phyloP scores from a whole-genome alignment of 2,113 vertebrate species.

The Taxidea taxus region DNA sequence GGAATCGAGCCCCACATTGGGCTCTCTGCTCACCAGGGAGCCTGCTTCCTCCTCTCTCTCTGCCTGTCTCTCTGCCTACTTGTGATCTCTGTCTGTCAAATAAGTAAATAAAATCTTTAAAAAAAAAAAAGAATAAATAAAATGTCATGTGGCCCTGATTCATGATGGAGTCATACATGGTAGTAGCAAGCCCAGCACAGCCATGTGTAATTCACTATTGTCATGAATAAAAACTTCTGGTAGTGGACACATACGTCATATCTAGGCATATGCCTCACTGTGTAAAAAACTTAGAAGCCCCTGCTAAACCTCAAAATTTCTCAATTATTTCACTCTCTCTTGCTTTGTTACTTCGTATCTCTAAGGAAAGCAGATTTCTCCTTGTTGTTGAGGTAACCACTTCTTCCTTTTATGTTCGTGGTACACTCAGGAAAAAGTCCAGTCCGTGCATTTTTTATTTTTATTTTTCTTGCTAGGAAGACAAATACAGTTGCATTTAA shows the following conservation, averaged over 20 bases:
- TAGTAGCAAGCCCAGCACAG: not conserved
- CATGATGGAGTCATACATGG: not conserved
- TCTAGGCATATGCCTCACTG: not conserved
- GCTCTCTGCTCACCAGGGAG: too few relatives aligned
- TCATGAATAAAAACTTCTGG: not conserved
- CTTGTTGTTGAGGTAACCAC: not conserved
- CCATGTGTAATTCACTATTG: not conserved
- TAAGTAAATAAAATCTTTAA: too few relatives aligned
- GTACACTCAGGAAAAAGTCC: not conserved
- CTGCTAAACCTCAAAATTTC: not conserved
- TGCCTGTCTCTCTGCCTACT: too few relatives aligned
- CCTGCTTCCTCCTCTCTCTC: too few relatives aligned
- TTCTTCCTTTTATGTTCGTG: not conserved
- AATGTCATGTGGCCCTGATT: not conserved
- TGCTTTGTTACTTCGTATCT: not conserved
- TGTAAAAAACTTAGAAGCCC: not conserved
- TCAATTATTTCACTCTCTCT: not conserved
- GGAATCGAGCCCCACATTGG: too few relatives aligned
- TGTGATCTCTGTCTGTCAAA: too few relatives aligned
- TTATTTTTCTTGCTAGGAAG: not conserved
- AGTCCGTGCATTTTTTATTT: not conserved
- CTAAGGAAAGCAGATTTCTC: not conserved
- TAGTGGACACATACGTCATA: not conserved
- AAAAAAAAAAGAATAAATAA: conserved; percentile 4
- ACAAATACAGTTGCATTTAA: conserved; percentile 22